Evolutionary conservation across 2,797 vertebrate species (phyloP).

Genomic region (Diceros bicornis): DNA sequence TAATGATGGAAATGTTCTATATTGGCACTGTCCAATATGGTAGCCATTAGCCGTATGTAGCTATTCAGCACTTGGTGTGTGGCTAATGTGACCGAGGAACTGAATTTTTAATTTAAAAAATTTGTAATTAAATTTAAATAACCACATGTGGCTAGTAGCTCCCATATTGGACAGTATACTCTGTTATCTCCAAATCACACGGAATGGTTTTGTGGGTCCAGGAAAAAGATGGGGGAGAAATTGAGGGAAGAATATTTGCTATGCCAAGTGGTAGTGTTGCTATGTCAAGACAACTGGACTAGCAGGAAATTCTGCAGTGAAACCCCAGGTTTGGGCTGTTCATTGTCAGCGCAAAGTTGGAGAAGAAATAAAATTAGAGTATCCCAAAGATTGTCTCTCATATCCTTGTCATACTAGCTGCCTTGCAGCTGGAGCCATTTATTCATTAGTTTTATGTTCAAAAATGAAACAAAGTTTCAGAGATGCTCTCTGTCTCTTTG

Average conservation of each 20-base stretch:
- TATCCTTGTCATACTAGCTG: neutral
- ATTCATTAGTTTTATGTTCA: constrained; percentile 34
- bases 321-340: neutral
- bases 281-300: neutral
- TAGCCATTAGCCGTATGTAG: neutral
- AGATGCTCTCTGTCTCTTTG: neutral
- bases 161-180: neutral
- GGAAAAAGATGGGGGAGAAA: neutral
- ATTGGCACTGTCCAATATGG: neutral
- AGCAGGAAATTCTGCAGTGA: neutral
- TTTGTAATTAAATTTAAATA: neutral
- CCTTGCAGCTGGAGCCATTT: neutral
- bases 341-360: neutral
- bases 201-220: neutral
- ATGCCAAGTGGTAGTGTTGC: neutral
- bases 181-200: neutral
- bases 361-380: neutral
- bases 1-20: neutral
- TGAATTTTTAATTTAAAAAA: constrained; percentile 35
- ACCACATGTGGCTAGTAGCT: neutral
- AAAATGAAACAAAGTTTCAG: neutral
- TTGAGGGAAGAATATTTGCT: neutral
- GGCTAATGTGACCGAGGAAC: neutral
- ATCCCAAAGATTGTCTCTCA: neutral
- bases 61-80: neutral